Evolutionary conservation across 2,797 vertebrate genomes (phyloP).

Genomic region (Menidia menidia): DNA sequence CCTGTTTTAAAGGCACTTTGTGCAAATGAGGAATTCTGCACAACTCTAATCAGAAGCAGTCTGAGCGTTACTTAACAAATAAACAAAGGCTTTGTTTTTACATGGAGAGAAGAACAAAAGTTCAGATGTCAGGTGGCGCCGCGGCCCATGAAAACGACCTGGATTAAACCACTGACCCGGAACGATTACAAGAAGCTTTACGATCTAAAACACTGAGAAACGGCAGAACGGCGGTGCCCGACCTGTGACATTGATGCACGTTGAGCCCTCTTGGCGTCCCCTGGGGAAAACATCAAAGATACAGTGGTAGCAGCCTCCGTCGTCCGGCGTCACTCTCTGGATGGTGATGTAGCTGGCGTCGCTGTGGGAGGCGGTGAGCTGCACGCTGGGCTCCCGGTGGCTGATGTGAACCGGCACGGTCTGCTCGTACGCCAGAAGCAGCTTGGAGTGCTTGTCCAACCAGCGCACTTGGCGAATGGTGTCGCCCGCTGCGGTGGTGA

Average conservation of each 20-base stretch:
- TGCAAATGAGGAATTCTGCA: constrained; percentile 22
- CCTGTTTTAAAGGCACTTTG: constrained; percentile 19
- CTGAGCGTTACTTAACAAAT: constrained; percentile 4
- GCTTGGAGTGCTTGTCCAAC: constrained; percentile 41
- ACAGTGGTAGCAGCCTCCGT: constrained; percentile 82
- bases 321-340: constrained; percentile 31
- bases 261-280: constrained; percentile 66
- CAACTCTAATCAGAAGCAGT: constrained; percentile 1
- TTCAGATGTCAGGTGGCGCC: background rate
- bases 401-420: constrained; percentile 14
- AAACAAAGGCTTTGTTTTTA: constrained; percentile 12
- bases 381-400: constrained; percentile 48
- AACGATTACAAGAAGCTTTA: background rate
- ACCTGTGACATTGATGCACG: constrained; percentile 76
- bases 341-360: constrained; percentile 76
- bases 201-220: background rate
- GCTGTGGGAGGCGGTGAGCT: constrained; percentile 42
- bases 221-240: constrained; percentile 19
- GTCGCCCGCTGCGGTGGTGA: constrained; percentile 48
- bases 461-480: constrained; percentile 79
- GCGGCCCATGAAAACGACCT: background rate
- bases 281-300: constrained; percentile 78
- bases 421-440: constrained; percentile 71
- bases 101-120: constrained; percentile 9
- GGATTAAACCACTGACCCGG: background rate